phyloP scores from a whole-genome alignment of 2,113 vertebrate species.

The Axis porcinus region DNA sequence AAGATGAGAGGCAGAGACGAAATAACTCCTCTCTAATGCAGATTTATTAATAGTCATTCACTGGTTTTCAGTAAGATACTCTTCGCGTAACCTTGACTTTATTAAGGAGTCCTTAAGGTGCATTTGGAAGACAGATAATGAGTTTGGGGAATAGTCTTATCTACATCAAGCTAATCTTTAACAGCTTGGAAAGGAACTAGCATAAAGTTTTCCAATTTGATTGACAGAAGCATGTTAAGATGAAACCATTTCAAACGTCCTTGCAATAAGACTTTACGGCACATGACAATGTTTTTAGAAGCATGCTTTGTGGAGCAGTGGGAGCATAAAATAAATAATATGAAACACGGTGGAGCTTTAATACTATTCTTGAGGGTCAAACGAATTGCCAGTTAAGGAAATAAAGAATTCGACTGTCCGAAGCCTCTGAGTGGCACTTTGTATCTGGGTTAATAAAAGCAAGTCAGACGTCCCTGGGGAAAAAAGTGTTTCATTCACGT shows the following conservation, averaged over 20 bases:
- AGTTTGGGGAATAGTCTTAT: conserved; percentile 86
- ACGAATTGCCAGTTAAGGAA: conserved; percentile 63
- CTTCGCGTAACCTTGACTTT: conserved; percentile 87
- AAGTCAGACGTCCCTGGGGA: conserved; percentile 57
- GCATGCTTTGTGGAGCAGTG: conserved; percentile 55
- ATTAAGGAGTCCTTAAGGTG: conserved; percentile 88
- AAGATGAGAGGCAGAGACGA: conserved; percentile 78
- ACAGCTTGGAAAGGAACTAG: conserved; percentile 81
- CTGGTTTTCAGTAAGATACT: conserved; percentile 84
- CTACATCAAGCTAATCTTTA: conserved; percentile 87
- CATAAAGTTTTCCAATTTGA: conserved; percentile 83
- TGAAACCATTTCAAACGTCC: conserved; percentile 79
- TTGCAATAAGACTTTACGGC: conserved; percentile 79
- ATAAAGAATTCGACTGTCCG: conserved; percentile 63
- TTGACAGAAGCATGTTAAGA: conserved; percentile 77
- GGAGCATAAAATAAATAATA: conserved; percentile 76
- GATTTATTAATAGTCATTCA: conserved; percentile 86
- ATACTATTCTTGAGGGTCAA: conserved; percentile 67
- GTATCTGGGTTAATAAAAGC: conserved; percentile 73
- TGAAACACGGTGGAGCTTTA: conserved; percentile 63
- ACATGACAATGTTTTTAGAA: conserved; percentile 74
- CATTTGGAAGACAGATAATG: conserved; percentile 87
- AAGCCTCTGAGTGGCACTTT: conserved; percentile 61
- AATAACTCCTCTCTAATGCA: conserved; percentile 81
- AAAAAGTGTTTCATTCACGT: conserved; percentile 60